A percentile compares a stretch with the other conserved stretches of the same genome.
phyloP scores from a whole-genome alignment of 1,140 invertebrate species.

The Pseudomyrmex pallidus region DNA sequence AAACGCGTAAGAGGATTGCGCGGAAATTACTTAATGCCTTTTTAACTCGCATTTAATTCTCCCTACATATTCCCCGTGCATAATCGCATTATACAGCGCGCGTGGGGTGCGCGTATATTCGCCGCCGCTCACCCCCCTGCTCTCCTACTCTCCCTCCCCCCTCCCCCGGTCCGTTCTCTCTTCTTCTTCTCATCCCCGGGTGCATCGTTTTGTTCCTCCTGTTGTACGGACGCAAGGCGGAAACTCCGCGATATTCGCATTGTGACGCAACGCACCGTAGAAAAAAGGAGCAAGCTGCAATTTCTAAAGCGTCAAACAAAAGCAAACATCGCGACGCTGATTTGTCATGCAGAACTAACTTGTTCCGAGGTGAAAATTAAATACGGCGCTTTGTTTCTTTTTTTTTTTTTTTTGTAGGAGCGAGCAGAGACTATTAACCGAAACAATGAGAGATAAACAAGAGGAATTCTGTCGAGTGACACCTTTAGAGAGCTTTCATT shows the following conservation, averaged over 20 bases:
- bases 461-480: not conserved
- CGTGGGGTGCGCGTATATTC: constrained; percentile 14
- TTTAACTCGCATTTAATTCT: constrained; percentile 62
- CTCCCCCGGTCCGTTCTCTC: too few species aligned
- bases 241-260: constrained; percentile 40
- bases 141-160: too few species aligned
- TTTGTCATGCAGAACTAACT: constrained; percentile 26
- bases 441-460: not conserved
- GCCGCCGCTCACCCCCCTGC: not conserved
- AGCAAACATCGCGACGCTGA: constrained; percentile 21
- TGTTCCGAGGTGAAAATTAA: constrained; percentile 19
- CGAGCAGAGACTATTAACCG: not conserved
- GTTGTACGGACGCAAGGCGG: constrained; percentile 23
- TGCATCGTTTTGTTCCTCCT: constrained; percentile 50
- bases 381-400: not conserved
- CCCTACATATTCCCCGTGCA: constrained; percentile 21
- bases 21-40: constrained; percentile 59
- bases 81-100: constrained; percentile 55
- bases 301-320: constrained; percentile 42
- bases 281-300: constrained; percentile 37
- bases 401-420: not conserved
- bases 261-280: constrained; percentile 56
- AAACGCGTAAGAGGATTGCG: constrained; percentile 11
- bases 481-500: too few species aligned
- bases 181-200: not conserved